Evolutionary conservation across 2,113 vertebrate genomes (phyloP).

Genomic region (Plectropomus leopardus): DNA sequence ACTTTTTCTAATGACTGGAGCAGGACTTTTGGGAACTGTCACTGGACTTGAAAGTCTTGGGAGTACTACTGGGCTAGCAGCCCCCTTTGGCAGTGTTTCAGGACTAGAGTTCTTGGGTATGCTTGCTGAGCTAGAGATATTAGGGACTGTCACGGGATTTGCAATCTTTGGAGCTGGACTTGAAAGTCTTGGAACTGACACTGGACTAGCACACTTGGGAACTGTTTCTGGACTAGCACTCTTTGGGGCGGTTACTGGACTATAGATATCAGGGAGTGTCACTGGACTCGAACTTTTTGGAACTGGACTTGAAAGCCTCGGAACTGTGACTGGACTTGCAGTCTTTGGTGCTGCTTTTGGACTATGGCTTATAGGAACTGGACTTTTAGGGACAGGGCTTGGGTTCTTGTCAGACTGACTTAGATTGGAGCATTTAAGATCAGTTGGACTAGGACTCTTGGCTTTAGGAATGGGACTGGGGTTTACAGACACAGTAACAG

Average conservation of each 20-base stretch:
- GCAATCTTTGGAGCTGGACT: conserved; percentile 63
- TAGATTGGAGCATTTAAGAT: conserved; percentile 34
- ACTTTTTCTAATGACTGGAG: conserved; percentile 51
- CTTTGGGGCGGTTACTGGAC: conserved; percentile 9
- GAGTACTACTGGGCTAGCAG: conserved; percentile 15
- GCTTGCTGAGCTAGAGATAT: conserved; percentile 23
- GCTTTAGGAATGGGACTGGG: conserved; percentile 35
- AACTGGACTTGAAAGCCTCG: conserved; percentile 59
- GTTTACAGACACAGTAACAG: conserved; percentile 40
- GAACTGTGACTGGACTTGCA: conserved; percentile 46
- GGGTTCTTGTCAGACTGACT: conserved; percentile 33
- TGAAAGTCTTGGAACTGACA: conserved; percentile 57
- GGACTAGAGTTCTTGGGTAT: conserved; percentile 40
- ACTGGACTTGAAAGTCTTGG: conserved; percentile 60
- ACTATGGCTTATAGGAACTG: conserved; percentile 25
- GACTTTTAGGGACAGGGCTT: conserved; percentile 45
- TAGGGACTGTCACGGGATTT: conserved; percentile 57
- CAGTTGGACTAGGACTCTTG: conserved; percentile 51
- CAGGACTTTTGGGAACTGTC: conserved; percentile 54
- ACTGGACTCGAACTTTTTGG: conserved; percentile 59
- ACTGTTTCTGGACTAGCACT: conserved; percentile 40
- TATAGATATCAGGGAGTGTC: conserved; percentile 30
- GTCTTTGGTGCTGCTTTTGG: conserved; percentile 22
- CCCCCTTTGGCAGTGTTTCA: conserved; percentile 35
- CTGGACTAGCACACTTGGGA: conserved; percentile 61